Evolutionary conservation across 2,113 vertebrate species (phyloP).

Genomic region (Grus americana): DNA sequence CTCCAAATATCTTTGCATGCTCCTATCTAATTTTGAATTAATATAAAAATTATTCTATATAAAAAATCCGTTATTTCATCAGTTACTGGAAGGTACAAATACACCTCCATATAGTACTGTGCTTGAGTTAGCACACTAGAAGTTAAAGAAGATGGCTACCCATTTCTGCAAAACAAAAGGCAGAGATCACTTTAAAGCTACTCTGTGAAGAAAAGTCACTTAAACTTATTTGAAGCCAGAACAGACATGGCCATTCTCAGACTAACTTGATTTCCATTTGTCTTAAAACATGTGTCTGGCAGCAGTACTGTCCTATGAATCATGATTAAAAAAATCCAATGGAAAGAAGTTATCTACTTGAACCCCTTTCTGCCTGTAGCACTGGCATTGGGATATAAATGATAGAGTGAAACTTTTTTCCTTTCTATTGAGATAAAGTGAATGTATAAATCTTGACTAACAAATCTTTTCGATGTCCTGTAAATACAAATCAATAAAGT

Average conservation of each 20-base stretch:
- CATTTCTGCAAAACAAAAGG: background rate
- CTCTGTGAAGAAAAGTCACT: background rate
- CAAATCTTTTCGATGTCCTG: constrained; percentile 3
- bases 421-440: background rate
- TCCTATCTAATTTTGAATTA: background rate
- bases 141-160: background rate
- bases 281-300: background rate
- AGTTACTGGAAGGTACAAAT: background rate
- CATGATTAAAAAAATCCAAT: background rate
- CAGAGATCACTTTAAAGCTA: background rate
- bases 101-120: background rate
- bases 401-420: background rate
- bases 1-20: background rate
- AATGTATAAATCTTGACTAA: background rate
- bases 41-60: background rate
- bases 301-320: background rate
- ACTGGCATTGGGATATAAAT: background rate
- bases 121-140: background rate
- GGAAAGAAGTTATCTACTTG: background rate
- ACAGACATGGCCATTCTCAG: background rate
- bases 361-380: background rate
- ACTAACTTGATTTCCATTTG: background rate
- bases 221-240: background rate
- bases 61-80: background rate
- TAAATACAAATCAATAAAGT: constrained; percentile 21